A percentile compares a stretch with the other conserved stretches of the same genome.
phyloP scores from a whole-genome alignment of 2,797 vertebrate genomes.

The Neoniphon sammara region DNA sequence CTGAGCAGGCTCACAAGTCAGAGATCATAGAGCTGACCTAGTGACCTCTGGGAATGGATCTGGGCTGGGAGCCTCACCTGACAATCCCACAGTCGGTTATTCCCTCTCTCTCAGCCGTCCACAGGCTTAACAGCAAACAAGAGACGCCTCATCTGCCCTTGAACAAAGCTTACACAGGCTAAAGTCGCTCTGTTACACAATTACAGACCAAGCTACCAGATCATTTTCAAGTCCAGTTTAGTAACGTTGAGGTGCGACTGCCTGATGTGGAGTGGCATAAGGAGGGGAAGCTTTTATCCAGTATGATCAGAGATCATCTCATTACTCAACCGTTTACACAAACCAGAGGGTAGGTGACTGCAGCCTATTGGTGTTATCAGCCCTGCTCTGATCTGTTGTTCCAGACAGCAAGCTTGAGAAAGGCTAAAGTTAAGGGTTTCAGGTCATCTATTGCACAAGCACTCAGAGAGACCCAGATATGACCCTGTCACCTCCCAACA shows the following conservation, averaged over 20 bases:
- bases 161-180: slow-evolving; percentile 68
- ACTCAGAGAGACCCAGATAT: slow-evolving; percentile 6
- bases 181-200: slow-evolving; percentile 68
- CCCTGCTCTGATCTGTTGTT: neutral
- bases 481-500: slow-evolving; percentile 31
- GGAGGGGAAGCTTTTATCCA: slow-evolving; percentile 28
- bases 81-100: slow-evolving; percentile 69
- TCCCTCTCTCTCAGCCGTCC: slow-evolving; percentile 43
- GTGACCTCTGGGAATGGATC: slow-evolving; percentile 66
- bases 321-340: slow-evolving; percentile 56
- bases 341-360: slow-evolving; percentile 39
- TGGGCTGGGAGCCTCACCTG: slow-evolving; percentile 57
- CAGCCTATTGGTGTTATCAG: neutral
- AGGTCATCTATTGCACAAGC: slow-evolving; percentile 27
- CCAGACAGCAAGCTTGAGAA: slow-evolving; percentile 25
- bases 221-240: slow-evolving; percentile 27
- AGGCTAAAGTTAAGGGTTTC: slow-evolving; percentile 21
- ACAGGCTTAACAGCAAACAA: slow-evolving; percentile 62
- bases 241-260: slow-evolving; percentile 34
- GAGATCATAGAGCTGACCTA: slow-evolving; percentile 51
- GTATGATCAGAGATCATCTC: slow-evolving; percentile 61
- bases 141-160: slow-evolving; percentile 65
- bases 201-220: slow-evolving; percentile 42
- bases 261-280: slow-evolving; percentile 17
- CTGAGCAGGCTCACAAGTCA: slow-evolving; percentile 63